A percentile compares a stretch with the other conserved stretches of the same genome.
These are phyloP conservation scores for Atlantisia rogersi DNA, from an alignment of 2,113 vertebrate species.

Conservation along the genomic window DNA sequence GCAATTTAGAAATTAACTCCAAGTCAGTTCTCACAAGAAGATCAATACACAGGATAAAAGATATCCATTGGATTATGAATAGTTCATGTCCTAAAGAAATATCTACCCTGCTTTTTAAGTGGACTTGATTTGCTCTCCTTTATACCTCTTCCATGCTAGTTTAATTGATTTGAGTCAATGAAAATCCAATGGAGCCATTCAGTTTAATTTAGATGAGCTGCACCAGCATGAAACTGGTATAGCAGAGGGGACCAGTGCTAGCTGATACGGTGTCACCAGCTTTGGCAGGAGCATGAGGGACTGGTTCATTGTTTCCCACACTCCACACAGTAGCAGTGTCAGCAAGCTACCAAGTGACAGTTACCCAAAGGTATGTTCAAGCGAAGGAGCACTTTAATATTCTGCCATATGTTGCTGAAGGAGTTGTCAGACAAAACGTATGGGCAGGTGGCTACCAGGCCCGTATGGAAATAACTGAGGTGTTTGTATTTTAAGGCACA, in stretches of 20 bases:
- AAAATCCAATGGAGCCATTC: not conserved
- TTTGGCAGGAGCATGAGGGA: not conserved
- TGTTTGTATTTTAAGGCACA: not conserved
- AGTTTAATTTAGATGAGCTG: not conserved
- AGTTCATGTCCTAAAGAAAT: slow-evolving; percentile 7
- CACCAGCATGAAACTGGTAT: not conserved
- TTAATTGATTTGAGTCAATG: not conserved
- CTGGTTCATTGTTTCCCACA: not conserved
- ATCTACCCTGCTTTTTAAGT: not conserved
- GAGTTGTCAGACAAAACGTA: slow-evolving; percentile 11
- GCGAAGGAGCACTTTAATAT: not conserved
- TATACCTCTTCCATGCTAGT: not conserved
- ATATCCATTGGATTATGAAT: not conserved
- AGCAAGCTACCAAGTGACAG: not conserved
- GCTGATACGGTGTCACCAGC: rapidly evolving
- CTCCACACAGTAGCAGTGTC: not conserved
- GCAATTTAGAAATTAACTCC: slow-evolving; percentile 15
- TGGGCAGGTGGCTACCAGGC: not conserved
- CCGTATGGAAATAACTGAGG: not conserved
- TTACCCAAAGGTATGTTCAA: not conserved
- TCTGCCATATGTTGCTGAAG: not conserved
- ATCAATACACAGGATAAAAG: slow-evolving; percentile 30
- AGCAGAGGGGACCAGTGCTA: not conserved
- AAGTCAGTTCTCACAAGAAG: not conserved
- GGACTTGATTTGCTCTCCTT: slow-evolving; percentile 6